Evolutionary conservation across 2,113 vertebrate genomes (phyloP).

Genomic region (Hiodon alosoides): DNA sequence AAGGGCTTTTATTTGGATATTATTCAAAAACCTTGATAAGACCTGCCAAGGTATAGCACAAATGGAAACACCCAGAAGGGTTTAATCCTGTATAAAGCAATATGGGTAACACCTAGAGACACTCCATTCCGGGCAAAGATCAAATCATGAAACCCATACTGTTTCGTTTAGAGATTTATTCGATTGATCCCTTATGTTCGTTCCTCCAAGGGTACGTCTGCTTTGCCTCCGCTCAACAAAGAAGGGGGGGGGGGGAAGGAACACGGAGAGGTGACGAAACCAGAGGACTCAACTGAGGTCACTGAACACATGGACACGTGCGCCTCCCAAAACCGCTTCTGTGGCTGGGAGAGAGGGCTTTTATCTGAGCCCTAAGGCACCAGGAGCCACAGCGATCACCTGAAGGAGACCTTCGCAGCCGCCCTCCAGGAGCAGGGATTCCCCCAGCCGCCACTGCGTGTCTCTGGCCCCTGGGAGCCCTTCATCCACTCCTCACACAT

Average conservation of each 20-base stretch:
- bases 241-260: background rate
- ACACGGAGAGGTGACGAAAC: conserved; percentile 40
- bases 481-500: conserved; percentile 22
- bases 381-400: conserved; percentile 41
- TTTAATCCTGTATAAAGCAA: background rate
- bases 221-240: conserved; percentile 56
- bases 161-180: conserved; percentile 51
- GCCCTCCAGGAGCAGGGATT: conserved; percentile 29
- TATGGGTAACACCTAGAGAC: background rate
- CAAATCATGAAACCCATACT: conserved; percentile 32
- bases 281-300: conserved; percentile 58
- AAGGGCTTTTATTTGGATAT: no score
- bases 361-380: conserved; percentile 48
- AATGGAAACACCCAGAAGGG: background rate
- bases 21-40: no score
- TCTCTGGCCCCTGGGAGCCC: conserved; percentile 41
- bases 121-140: background rate
- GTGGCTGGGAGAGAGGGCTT: conserved; percentile 48
- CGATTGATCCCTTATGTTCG: conserved; percentile 47
- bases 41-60: background rate
- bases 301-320: conserved; percentile 57
- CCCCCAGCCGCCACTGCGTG: conserved; percentile 30
- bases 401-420: conserved; percentile 44
- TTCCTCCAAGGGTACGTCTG: conserved; percentile 56
- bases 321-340: conserved; percentile 48